Percentiles rank a stretch among this genome's conserved stretches.
Conservation (phyloP, 1,140 invertebrate species). For the Phthorimaea operculella region DNA sequence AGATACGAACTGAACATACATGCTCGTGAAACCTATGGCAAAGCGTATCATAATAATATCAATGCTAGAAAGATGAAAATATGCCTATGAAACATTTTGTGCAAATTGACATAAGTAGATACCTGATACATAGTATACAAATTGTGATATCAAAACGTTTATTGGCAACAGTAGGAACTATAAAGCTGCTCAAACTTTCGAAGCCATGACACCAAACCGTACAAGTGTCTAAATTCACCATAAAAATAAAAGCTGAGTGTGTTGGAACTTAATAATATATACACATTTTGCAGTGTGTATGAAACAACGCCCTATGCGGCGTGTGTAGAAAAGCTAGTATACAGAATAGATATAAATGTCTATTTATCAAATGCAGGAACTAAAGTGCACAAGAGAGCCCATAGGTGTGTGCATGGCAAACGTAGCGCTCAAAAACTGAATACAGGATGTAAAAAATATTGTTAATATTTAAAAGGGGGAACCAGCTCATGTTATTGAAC, state of each 20-base stretch:
- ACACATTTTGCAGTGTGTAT: slow-evolving; percentile 4
- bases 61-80: too few relatives aligned
- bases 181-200: slow-evolving; percentile 2
- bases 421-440: background rate
- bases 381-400: background rate
- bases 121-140: too few relatives aligned
- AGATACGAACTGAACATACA: too few relatives aligned
- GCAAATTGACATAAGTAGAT: too few relatives aligned
- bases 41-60: too few relatives aligned
- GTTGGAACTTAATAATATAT: background rate
- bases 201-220: slow-evolving; percentile 1
- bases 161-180: background rate
- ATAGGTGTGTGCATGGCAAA: background rate
- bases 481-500: too few relatives aligned
- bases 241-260: background rate
- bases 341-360: background rate
- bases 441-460: too few relatives aligned
- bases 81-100: too few relatives aligned
- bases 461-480: too few relatives aligned
- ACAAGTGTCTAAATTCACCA: background rate
- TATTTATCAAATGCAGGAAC: background rate
- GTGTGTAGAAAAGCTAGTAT: slow-evolving; percentile 1
- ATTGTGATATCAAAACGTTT: background rate
- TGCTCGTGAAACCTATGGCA: too few relatives aligned
- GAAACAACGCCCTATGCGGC: slow-evolving; percentile 2